Evolutionary conservation across 2,888 invertebrate genomes (phyloP), one percentile per base, ranked within the genome.

Genomic region (Tridacna crocea): DNA sequence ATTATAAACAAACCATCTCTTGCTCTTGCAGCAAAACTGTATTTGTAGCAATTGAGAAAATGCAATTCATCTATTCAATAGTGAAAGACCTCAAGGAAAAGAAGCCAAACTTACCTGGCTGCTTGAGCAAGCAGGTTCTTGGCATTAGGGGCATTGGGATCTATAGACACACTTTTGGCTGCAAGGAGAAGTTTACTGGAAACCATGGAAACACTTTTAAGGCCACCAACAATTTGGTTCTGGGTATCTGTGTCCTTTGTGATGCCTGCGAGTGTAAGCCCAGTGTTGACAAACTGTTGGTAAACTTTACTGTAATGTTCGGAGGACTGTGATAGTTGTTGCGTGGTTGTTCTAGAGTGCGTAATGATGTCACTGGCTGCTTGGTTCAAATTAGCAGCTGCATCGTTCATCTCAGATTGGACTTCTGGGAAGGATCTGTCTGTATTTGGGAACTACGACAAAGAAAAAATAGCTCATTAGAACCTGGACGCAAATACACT

Each of bases 91-190:
- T 36, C 36, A 36, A 36, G 36, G 36, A 36, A 36, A 36, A 36
- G 36, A 8, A 36, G 3, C 36, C 36, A 10, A 65, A 46, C 76
- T 47, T 89, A 95, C 95, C 95, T 96, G 0, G 98, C 98, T 55
- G 98, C 98, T 13, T 97, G 96, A 6, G 97, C 96, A 51, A 98
- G 95, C 89, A 98, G 97, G 94, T 98, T 98, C 95, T 97, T 97
- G 0, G 98, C 97, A 94, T 98, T 98, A 0, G 98, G 98, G 72
- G 98, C 96, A 24, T 96, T 96, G 3, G 98, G 97, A 95, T 99
- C 98, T 89, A 97, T 97, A 13, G 98, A 97, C 82, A 98, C 97
- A 0, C 97, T 97, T 94, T 98, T 98, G 76, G 98, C 98, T 0
- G 98, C 97, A 36, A 97, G 96, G 19, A 99, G 95, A 19, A 99